phyloP scores from a whole-genome alignment of 1,140 invertebrate species.

The Daktulosphaira vitifoliae region DNA sequence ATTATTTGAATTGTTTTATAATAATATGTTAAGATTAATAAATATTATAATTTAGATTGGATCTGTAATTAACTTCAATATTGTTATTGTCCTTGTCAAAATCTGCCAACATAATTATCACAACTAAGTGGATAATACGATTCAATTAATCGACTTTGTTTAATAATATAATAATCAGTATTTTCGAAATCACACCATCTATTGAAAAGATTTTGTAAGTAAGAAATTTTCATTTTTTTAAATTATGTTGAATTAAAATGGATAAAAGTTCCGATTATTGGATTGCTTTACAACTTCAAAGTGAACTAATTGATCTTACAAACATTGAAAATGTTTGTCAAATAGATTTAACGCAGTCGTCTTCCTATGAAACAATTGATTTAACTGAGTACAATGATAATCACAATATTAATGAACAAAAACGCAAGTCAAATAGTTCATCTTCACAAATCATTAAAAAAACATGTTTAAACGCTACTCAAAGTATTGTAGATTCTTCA shows the following conservation, averaged over 20 bases:
- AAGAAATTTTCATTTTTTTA: too few species aligned
- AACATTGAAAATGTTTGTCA: neutral
- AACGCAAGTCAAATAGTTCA: neutral
- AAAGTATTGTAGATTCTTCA: conserved; percentile 36
- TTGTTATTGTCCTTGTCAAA: too few species aligned
- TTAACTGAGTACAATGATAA: neutral
- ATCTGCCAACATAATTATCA: too few species aligned
- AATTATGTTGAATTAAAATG: neutral
- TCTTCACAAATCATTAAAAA: neutral
- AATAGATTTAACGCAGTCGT: conserved; percentile 8
- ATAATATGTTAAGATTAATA: too few species aligned
- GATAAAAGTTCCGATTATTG: conserved; percentile 12
- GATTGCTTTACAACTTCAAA: conserved; percentile 15
- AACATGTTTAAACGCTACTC: neutral
- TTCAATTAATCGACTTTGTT: too few species aligned
- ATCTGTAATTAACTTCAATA: too few species aligned
- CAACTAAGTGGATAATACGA: too few species aligned
- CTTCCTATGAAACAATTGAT: neutral
- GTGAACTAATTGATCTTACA: neutral
- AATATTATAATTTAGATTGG: too few species aligned
- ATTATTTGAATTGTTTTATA: too few species aligned
- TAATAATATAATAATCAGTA: too few species aligned
- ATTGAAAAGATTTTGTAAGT: too few species aligned
- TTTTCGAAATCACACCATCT: too few species aligned
- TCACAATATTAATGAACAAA: neutral